These are phyloP conservation scores for Madoqua kirkii DNA, from an alignment of 2,113 vertebrate species.

Conservation along the genomic window DNA sequence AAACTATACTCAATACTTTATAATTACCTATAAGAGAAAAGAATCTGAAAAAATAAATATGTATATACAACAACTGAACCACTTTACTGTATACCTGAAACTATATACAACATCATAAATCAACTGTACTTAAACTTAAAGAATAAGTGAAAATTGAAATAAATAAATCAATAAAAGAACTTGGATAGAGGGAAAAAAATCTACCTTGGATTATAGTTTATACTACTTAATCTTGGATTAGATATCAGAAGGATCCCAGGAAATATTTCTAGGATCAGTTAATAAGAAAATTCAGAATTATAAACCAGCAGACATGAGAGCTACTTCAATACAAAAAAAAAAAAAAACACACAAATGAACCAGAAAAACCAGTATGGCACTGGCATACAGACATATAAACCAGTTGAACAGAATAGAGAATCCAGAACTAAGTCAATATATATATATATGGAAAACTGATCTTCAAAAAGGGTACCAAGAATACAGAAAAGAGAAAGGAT, in stretches of 20 bases:
- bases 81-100: neutral
- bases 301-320: neutral
- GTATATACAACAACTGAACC: neutral
- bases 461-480: neutral
- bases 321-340: neutral
- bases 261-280: neutral
- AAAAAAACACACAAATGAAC: neutral
- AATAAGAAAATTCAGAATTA: neutral
- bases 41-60: neutral
- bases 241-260: neutral
- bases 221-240: neutral
- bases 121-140: neutral
- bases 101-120: neutral
- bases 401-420: neutral
- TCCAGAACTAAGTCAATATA: neutral
- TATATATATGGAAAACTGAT: neutral
- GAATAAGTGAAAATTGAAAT: neutral
- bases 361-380: neutral
- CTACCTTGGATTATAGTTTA: neutral
- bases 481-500: neutral
- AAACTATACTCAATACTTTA: neutral
- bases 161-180: neutral
- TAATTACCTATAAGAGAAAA: neutral
- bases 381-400: neutral
- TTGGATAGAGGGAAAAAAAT: neutral